Base-by-base conservation (phyloP, 2,797 vertebrate genomes). In the Amniataba percoides region DNA sequence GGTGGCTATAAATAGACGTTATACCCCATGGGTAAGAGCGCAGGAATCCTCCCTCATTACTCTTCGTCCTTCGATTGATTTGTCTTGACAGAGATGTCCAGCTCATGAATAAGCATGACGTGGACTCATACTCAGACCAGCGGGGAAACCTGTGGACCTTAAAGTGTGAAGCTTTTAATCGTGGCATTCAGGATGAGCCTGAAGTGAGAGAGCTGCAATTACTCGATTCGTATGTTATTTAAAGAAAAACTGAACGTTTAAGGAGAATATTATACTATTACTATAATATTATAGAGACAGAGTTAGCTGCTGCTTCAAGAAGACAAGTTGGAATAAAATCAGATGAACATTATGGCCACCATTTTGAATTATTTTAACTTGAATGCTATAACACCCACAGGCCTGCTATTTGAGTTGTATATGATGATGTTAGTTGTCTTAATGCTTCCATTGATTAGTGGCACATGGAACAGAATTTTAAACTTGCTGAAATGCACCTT, bases 1-100 rank as follows among this genome's bases (percentile, higher is more conserved):
- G 68, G 63, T 10, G 40, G 75, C 85, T 91, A 88, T 82, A 91
- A 93, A 93, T 94, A 95, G 90, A 91, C 36, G 77, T 90, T 91
- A 90, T 84, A 77, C 84, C 91, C 91, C 66, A 27, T 57, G 90
- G 93, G 85, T 84, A 83, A 81, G 63, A 90, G 70, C 71, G 52
- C 58, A 83, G 82, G 78, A 90, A 90, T 90, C 87, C 86, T 84
- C 77, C 84, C 77, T 87, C 84, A 90, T 93, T 89, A 92, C 77
- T 79, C 67, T 51, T 71, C 79, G 52, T 66, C 75, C 77, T 52
- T 57, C 36, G 36, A 69, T 71, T 92, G 85, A 94, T 93, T 73
- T 49, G 42, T 83, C 81, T 72, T 86, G 91, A 94, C 90, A 89
- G 73, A 77, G 65, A 62, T 40, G 40, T 69, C 61, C 55, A 81